These are phyloP conservation scores for Poecilus cupreus DNA, from an alignment of 2,888 invertebrate species.

Conservation along the genomic window DNA sequence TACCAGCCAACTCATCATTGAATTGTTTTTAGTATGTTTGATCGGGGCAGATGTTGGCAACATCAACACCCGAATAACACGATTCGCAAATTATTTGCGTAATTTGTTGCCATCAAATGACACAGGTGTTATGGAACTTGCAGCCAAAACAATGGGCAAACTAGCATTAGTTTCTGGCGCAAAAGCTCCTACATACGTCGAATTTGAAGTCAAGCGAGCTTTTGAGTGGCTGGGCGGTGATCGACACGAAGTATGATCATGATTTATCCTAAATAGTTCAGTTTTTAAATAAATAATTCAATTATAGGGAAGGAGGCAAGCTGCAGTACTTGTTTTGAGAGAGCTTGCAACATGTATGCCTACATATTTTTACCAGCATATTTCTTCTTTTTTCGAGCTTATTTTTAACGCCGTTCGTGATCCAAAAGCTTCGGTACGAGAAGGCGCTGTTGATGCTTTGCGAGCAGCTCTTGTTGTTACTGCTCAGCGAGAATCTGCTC, in stretches of 20 bases:
- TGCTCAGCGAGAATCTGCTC: slow-evolving; percentile 95
- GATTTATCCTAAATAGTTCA: neutral
- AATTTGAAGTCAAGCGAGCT: slow-evolving; percentile 96
- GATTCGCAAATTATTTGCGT: slow-evolving; percentile 94
- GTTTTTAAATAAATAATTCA: slow-evolving; percentile 17
- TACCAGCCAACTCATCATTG: neutral
- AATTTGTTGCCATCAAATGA: slow-evolving; percentile 93
- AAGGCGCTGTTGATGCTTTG: slow-evolving; percentile 95
- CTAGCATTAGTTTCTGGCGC: slow-evolving; percentile 94
- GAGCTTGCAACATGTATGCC: slow-evolving; percentile 97
- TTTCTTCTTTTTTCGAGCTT: slow-evolving; percentile 93
- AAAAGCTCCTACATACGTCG: slow-evolving; percentile 97
- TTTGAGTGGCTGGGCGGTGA: slow-evolving; percentile 96
- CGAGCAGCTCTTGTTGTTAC: slow-evolving; percentile 95
- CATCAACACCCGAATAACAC: slow-evolving; percentile 90
- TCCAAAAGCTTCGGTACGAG: slow-evolving; percentile 91
- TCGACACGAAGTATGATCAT: slow-evolving; percentile 81
- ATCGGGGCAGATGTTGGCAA: slow-evolving; percentile 96
- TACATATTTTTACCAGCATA: slow-evolving; percentile 97
- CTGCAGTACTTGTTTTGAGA: slow-evolving; percentile 92
- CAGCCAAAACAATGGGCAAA: slow-evolving; percentile 95
- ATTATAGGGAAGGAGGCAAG: slow-evolving; percentile 85
- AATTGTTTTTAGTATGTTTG: slow-evolving; percentile 83
- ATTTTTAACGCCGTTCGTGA: slow-evolving; percentile 94
- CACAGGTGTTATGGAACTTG: slow-evolving; percentile 95